These are phyloP conservation scores for Apis dorsata DNA, from an alignment of 1,140 invertebrate species.

Conservation along the genomic window DNA sequence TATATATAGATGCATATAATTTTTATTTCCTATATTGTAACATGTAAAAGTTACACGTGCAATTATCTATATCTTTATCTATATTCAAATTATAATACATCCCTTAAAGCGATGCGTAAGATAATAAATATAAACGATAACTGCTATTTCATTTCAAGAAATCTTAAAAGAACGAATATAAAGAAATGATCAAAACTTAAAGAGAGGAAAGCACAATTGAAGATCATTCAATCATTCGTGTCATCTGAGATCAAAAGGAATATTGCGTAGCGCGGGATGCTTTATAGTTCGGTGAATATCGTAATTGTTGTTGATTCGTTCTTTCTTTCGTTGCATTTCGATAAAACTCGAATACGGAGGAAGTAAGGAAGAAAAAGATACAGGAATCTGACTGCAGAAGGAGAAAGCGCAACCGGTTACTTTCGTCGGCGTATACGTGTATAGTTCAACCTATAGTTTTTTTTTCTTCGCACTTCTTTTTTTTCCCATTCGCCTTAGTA, in stretches of 20 bases:
- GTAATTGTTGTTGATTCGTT: neutral
- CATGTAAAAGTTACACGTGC: neutral
- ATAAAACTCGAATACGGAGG: neutral
- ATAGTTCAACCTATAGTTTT: neutral
- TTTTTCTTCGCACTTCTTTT: neutral
- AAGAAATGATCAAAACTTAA: neutral
- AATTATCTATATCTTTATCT: neutral
- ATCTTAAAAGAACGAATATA: neutral
- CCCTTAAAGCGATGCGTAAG: too few relatives aligned
- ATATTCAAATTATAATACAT: neutral
- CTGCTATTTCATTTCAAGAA: neutral
- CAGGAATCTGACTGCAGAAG: constrained; percentile 28
- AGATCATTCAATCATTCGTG: neutral
- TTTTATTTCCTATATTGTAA: neutral
- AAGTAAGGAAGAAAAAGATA: constrained; percentile 3
- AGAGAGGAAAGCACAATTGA: neutral
- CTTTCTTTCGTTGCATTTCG: neutral
- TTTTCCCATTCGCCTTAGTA: neutral
- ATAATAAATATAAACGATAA: too few relatives aligned
- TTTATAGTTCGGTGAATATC: neutral
- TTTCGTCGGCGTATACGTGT: neutral
- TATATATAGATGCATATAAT: neutral
- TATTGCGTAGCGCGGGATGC: too few relatives aligned
- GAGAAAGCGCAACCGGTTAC: constrained; percentile 50
- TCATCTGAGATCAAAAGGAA: neutral